Percentiles rank a stretch among this genome's conserved stretches.
These are phyloP conservation scores for Protonibea diacanthus DNA, from an alignment of 2,797 vertebrate genomes.

Conservation along the genomic window DNA sequence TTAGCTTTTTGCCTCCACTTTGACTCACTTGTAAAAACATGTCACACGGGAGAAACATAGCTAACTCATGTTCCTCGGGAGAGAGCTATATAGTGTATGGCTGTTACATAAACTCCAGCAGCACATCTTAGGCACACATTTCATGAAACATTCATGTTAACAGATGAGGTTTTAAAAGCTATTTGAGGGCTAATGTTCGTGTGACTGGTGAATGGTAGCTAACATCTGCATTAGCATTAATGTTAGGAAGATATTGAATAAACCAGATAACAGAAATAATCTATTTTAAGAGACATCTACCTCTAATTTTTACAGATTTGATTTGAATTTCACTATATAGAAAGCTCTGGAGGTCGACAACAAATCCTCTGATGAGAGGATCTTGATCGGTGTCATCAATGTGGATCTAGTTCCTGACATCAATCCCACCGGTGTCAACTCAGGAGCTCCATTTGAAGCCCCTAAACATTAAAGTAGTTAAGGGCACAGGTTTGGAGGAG, in stretches of 20 bases:
- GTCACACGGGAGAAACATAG: too few relatives aligned
- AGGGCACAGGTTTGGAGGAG: slow-evolving; percentile 31
- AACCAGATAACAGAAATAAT: not conserved
- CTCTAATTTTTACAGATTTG: not conserved
- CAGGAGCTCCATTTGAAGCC: slow-evolving; percentile 21
- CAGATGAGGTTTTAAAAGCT: not conserved
- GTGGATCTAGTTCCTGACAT: not conserved
- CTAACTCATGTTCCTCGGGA: too few relatives aligned
- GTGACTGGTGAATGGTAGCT: not conserved
- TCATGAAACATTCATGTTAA: not conserved
- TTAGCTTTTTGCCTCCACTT: too few relatives aligned
- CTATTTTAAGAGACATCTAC: not conserved
- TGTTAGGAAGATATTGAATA: not conserved
- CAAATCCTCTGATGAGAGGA: not conserved
- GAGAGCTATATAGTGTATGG: too few relatives aligned
- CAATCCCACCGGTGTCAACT: not conserved
- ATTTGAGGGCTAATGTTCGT: not conserved
- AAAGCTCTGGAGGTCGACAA: not conserved
- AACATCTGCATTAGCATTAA: not conserved
- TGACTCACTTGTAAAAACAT: too few relatives aligned
- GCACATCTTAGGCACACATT: not conserved
- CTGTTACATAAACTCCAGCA: too few relatives aligned
- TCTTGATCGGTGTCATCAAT: not conserved
- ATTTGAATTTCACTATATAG: not conserved
- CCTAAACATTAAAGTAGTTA: slow-evolving; percentile 14